These are phyloP conservation scores for Diloba caeruleocephala DNA, from an alignment of 2,888 invertebrate genomes.

Conservation along the genomic window DNA sequence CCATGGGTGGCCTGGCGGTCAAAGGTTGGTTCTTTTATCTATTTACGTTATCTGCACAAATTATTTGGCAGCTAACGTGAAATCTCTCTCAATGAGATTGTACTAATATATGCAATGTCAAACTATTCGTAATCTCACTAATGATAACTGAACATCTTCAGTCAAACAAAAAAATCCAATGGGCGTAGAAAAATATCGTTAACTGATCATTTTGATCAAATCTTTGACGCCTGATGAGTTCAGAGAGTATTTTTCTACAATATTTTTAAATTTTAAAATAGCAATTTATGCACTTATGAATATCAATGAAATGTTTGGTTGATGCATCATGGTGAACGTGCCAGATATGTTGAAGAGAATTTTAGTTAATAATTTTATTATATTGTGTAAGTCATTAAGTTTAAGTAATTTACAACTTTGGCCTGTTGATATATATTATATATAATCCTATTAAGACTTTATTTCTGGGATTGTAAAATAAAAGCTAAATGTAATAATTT, in stretches of 20 bases:
- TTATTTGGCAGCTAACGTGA: slow-evolving; percentile 10
- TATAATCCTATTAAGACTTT: slow-evolving; percentile 89
- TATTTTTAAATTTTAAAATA: slow-evolving; percentile 84
- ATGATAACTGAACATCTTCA: slow-evolving; percentile 73
- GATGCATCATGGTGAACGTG: slow-evolving; percentile 85
- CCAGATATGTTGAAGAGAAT: slow-evolving; percentile 88
- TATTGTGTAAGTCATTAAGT: slow-evolving; percentile 89
- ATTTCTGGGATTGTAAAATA: slow-evolving; percentile 90
- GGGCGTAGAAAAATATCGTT: slow-evolving; percentile 73
- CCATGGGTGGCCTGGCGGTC: slow-evolving; percentile 9
- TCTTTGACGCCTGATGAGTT: slow-evolving; percentile 79
- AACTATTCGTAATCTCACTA: slow-evolving; percentile 77
- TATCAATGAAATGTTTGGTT: slow-evolving; percentile 86
- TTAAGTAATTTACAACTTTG: slow-evolving; percentile 89
- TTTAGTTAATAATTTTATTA: slow-evolving; percentile 89
- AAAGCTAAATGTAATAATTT: slow-evolving; percentile 80
- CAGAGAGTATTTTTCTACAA: slow-evolving; percentile 88
- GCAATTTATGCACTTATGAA: slow-evolving; percentile 82
- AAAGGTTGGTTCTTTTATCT: slow-evolving; percentile 22
- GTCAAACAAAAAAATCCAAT: slow-evolving; percentile 66
- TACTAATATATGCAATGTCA: slow-evolving; percentile 38
- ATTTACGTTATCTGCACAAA: slow-evolving; percentile 14
- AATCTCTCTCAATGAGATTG: slow-evolving; percentile 13
- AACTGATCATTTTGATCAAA: slow-evolving; percentile 78
- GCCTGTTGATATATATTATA: slow-evolving; percentile 89